These are phyloP conservation scores for Etheostoma perlongum DNA, from an alignment of 2,797 vertebrate species.

Conservation along the genomic window DNA sequence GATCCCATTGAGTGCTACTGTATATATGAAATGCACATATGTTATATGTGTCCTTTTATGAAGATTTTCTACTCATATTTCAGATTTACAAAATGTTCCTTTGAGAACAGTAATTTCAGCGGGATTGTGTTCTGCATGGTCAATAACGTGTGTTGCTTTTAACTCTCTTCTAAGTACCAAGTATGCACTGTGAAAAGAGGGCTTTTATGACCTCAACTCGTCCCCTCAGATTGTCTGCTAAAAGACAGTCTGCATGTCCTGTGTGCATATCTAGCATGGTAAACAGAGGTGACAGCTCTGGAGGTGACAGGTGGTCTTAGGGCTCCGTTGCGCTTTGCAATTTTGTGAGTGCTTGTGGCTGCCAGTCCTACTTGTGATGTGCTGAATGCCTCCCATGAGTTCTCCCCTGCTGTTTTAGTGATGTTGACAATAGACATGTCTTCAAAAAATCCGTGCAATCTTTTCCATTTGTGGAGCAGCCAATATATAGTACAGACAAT, in stretches of 20 bases:
- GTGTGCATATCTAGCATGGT: constrained; percentile 18
- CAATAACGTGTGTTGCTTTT: background rate
- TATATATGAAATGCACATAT: background rate
- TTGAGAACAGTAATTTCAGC: background rate
- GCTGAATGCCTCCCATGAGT: background rate
- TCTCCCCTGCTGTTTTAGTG: constrained; percentile 6
- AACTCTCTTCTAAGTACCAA: background rate
- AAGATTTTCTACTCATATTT: background rate
- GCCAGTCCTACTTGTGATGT: constrained; percentile 8
- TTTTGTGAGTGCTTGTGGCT: constrained; percentile 8
- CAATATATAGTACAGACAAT: background rate
- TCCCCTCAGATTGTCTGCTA: background rate
- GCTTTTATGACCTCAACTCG: constrained; percentile 9
- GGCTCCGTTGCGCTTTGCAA: constrained; percentile 28
- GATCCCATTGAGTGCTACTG: constrained; percentile 4
- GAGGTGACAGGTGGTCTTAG: constrained; percentile 42
- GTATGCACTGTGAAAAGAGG: background rate
- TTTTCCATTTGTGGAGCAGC: constrained; percentile 1
- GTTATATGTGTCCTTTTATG: background rate
- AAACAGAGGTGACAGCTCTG: constrained; percentile 33
- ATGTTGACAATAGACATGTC: background rate
- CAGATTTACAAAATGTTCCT: background rate
- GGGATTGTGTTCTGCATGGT: background rate
- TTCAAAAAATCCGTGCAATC: constrained; percentile 1
- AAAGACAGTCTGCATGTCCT: constrained; percentile 4